phyloP scores from a whole-genome alignment of 2,797 vertebrate species.

The Trichosurus vulpecula region DNA sequence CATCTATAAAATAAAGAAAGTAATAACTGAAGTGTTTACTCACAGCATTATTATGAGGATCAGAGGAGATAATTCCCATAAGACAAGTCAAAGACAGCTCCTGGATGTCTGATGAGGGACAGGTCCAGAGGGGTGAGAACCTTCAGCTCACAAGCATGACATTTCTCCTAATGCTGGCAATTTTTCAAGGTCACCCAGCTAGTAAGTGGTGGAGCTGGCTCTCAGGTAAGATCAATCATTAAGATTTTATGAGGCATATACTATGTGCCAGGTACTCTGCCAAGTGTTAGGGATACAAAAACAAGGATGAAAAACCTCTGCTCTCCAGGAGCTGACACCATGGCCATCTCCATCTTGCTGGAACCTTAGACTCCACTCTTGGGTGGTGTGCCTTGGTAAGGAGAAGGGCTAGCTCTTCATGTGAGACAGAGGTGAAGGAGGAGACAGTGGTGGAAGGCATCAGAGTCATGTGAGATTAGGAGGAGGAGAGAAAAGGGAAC shows the following conservation, averaged over 20 bases:
- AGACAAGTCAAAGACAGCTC: neutral
- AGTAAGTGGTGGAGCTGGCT: neutral
- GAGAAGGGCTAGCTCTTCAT: neutral
- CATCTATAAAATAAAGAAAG: neutral
- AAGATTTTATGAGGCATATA: neutral
- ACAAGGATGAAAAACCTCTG: neutral
- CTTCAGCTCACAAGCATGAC: neutral
- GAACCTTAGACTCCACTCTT: neutral
- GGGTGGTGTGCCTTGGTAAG: neutral
- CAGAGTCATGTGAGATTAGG: neutral
- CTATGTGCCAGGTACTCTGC: neutral
- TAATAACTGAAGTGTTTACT: neutral
- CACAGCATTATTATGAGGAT: neutral
- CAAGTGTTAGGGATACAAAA: neutral
- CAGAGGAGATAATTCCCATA: neutral
- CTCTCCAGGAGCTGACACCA: neutral
- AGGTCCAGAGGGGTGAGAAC: neutral
- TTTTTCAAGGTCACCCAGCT: neutral
- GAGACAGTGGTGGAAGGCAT: neutral
- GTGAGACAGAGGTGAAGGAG: neutral
- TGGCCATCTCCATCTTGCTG: neutral
- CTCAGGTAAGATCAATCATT: neutral
- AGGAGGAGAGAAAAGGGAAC: neutral
- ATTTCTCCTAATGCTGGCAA: neutral
- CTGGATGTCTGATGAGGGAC: neutral